Base-by-base conservation (phyloP, 2,113 vertebrate species). In the Ailuropoda melanoleuca region DNA sequence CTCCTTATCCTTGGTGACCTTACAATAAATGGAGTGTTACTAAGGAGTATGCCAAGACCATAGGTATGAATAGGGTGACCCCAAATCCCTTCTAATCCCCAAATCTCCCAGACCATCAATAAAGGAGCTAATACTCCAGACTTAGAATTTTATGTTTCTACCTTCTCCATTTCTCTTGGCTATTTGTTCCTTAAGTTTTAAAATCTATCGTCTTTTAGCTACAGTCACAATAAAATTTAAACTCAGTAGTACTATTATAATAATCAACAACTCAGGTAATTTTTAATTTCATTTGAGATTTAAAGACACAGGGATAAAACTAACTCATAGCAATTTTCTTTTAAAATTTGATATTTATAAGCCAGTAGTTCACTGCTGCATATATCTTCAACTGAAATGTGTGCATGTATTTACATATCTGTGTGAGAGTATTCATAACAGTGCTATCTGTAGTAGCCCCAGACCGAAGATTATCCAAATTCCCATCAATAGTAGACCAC, bases 211-310 rank as follows among this genome's bases (percentile, higher is more conserved):
- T 93, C 11, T 82, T 64, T 34, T 5, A 13, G 3, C 15, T 48
- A 56, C 0, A 23, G 26, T 55, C 11, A 77, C 18, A 68, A 89
- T 82, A 56, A 48, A 77, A 90, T 83, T 53, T 78, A 77, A 89
- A 87, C 9, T 31, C 31, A 77, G 2, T 46, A 77, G 43, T 29
- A 29, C 37, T 43, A n/a, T 62, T 70, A 50, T 48, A 74, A 72
- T 85, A 58, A 31, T 87, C 17, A 83, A n/a, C 9, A 85, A 72
- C 60, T 83, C 48, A 50, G 43, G 5, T 37, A 46, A 66, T 13
- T 95, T 96, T 88, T n/a, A 43, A 93, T 64, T 93, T 74, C 21
- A 9, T 50, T 95, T 90, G 66, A 70, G 4, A 66, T 91, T 46
- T 92, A 58, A 96, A 89, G 46, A 53, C 7, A 58, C 0, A 60